Base-by-base conservation (phyloP, 2,888 invertebrate genomes). In the Stegophylla sp. region DNA sequence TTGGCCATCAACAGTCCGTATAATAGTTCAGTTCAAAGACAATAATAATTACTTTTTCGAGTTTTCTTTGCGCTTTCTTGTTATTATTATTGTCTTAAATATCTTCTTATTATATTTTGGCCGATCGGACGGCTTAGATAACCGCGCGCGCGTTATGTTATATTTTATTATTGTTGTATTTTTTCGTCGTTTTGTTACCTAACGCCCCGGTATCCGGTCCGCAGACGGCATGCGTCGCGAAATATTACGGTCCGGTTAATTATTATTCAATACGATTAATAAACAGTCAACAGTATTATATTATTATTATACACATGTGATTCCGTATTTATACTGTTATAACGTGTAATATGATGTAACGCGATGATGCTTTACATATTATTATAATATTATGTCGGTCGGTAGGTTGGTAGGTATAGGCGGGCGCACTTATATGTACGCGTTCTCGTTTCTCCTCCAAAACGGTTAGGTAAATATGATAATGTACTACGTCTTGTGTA, bases 211-310 rank as follows among this genome's bases (percentile, higher is more conserved):
- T n/a, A n/a, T n/a, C n/a, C n/a, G n/a, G n/a, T n/a, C n/a, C n/a
- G n/a, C n/a, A 53, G 53, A 53, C 20, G 53, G 53, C 53, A 53
- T n/a, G n/a, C n/a, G n/a, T n/a, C 53, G 56, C 20, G 12, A 23
- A 56, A n/a, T n/a, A 56, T 20, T 56, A 56, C 20, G 56, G 56
- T 56, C 23, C 1, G 20, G 23, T 56, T 56, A 56, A 56, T 56
- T n/a, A n/a, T n/a, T n/a, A n/a, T n/a, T 56, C 56, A 10, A 56
- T 56, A 56, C 20, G 56, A 56, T 56, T 56, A 56, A 56, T 20
- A 20, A 20, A 9, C 56, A n/a, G n/a, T n/a, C n/a, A n/a, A n/a
- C n/a, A n/a, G n/a, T n/a, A 15, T 3, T 48, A 3, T 48, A 12
- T 1, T 17, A 2, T 2, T 51, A 51, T 17, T n/a, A 48, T 17